Percentiles rank a stretch among this genome's conserved stretches.
These are phyloP conservation scores for Poecilia picta DNA, from an alignment of 2,797 vertebrate species.

Conservation along the genomic window DNA sequence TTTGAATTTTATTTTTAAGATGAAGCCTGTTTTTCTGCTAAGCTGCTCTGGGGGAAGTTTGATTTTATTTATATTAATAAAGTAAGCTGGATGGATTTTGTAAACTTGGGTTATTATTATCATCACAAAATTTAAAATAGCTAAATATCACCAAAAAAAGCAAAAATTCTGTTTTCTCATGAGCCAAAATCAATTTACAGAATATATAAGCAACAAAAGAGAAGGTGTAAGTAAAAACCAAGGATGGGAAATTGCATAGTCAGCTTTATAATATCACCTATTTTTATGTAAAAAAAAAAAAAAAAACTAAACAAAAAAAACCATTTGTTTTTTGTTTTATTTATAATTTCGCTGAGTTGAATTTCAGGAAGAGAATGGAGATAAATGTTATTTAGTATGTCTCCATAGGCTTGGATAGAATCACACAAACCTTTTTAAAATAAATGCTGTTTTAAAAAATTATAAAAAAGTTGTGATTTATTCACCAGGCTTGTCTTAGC, in stretches of 20 bases:
- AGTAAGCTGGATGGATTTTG: no score
- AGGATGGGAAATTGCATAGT: not conserved
- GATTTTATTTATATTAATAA: no score
- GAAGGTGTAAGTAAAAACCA: not conserved
- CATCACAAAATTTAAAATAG: not conserved
- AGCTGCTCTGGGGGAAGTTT: no score
- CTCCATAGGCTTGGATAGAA: no score
- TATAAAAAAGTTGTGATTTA: not conserved
- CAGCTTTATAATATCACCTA: not conserved
- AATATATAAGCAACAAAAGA: not conserved
- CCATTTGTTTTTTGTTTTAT: not conserved
- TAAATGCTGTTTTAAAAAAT: not conserved
- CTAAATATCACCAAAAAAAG: not conserved
- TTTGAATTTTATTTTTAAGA: no score
- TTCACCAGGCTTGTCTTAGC: not conserved
- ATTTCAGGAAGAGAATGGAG: not conserved
- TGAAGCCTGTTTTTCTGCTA: no score
- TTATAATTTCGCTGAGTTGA: not conserved
- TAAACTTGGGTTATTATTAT: no score
- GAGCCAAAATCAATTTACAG: not conserved
- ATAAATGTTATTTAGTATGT: not conserved
- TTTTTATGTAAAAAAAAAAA: not conserved
- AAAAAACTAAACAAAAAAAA: no score
- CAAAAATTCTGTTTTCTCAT: not conserved
- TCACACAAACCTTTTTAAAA: no score